Percentiles rank a stretch among this genome's conserved stretches.
Evolutionary conservation across 2,797 vertebrate genomes (phyloP).

Genomic region (Alauda arvensis): DNA sequence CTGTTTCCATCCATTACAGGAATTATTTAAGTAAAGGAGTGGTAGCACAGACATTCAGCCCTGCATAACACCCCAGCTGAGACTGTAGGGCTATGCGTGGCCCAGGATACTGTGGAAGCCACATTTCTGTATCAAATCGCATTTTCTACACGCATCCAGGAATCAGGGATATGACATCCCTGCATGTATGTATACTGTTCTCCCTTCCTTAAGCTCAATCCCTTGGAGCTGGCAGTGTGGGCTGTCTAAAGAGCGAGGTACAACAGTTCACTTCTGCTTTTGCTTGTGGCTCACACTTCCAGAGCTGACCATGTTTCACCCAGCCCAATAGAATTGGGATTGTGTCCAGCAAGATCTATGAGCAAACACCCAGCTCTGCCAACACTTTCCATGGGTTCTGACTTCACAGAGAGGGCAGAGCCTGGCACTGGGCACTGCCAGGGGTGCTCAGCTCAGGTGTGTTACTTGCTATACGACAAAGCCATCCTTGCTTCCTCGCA

Average conservation of each 20-base stretch:
- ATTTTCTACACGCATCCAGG: neutral
- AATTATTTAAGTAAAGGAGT: neutral
- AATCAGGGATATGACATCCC: neutral
- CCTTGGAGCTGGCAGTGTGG: neutral
- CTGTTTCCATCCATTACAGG: neutral
- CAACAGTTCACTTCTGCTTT: neutral
- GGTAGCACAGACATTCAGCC: neutral
- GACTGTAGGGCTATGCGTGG: neutral
- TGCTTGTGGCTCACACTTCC: neutral
- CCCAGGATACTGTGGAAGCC: neutral
- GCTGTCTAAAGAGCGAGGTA: neutral
- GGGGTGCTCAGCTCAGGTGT: rapidly evolving
- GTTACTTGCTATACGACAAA: neutral
- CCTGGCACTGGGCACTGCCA: neutral
- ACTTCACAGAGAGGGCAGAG: neutral
- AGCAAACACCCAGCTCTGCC: neutral
- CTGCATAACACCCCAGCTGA: neutral
- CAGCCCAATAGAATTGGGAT: neutral
- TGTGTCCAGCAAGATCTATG: neutral
- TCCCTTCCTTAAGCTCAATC: neutral
- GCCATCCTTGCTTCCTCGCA: neutral
- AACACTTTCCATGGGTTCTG: neutral
- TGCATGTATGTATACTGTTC: neutral
- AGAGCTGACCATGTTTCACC: neutral
- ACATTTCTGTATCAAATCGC: neutral